Base-by-base conservation (phyloP, 2,113 vertebrate genomes). In the Rhineura floridana region DNA sequence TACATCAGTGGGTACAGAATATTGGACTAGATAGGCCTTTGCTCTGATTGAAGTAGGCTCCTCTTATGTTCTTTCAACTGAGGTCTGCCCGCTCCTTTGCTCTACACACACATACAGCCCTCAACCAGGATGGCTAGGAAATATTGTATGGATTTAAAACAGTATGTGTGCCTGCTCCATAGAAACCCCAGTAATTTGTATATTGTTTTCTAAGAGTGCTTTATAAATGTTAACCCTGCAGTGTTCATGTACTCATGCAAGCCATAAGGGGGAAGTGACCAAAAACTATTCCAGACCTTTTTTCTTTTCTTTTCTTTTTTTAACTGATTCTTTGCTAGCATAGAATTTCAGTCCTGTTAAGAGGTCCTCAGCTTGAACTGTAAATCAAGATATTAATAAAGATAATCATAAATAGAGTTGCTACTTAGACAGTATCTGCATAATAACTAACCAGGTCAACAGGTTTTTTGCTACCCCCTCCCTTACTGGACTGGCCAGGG, bases 381-480 rank as follows among this genome's bases (percentile, higher is more conserved):
- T 21, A 59, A 44, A 72, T 50, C 28, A 15, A 81, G 85, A 87
- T 81, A 70, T 23, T 39, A 81, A 81, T 59, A 81, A 77, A 81
- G 65, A 52, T 55, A 87, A 73, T 44, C 17, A 44, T 23, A 52
- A 72, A 21, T 59, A 44, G n/a, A 72, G 44, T 81, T 59, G 50
- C 67, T 50, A 62, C 78, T 73, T 73, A 28, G 30, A 28, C 17
- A 46, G 42, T 73, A 36, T 81, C 30, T 19, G 36, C 28, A 36
- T 73, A 87, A 81, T 87, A n/a, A 81, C 50, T 62, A 87, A 87
- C 86, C 30, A 62, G 86, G 21, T 2, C 11, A 63, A 63, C 86
- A 48, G 79, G 86, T 81, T 81, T 87, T 39, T n/a, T 25, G 0
- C 9, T n/a, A 19, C 33, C 11, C 33, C 67, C 67, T 36, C 33